Evolutionary conservation across 2,113 vertebrate species (phyloP).

Genomic region (Tretioscincus oriximinensis): DNA sequence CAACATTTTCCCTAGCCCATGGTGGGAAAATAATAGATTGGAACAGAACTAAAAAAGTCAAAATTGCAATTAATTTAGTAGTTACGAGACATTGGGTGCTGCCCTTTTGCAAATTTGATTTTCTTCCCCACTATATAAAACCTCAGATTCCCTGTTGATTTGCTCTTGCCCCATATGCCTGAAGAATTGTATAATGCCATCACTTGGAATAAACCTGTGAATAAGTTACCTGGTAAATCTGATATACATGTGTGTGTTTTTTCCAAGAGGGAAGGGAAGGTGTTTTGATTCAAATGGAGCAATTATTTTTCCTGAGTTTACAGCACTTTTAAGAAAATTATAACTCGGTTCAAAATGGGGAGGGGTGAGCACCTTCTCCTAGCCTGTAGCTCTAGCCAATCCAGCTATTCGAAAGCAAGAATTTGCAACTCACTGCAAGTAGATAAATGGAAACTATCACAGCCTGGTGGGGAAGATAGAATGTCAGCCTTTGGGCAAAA

Average conservation of each 20-base stretch:
- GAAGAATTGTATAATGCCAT: slow-evolving; percentile 25
- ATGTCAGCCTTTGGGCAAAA: too few relatives aligned
- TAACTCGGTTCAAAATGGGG: background rate
- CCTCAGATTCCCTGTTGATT: background rate
- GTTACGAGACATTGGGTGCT: background rate
- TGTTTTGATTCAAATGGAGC: background rate
- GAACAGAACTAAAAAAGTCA: background rate
- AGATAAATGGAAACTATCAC: too few relatives aligned
- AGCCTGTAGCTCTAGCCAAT: too few relatives aligned
- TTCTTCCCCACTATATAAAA: background rate
- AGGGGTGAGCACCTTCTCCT: too few relatives aligned
- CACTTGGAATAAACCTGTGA: slow-evolving; percentile 41
- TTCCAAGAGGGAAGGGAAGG: background rate
- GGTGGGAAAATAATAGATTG: background rate
- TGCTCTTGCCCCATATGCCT: slow-evolving; percentile 6
- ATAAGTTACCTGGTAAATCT: slow-evolving; percentile 20
- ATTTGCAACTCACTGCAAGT: too few relatives aligned
- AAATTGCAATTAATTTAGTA: background rate
- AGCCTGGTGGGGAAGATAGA: too few relatives aligned
- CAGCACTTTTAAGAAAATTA: background rate
- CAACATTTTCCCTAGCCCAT: background rate
- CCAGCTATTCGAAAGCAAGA: too few relatives aligned
- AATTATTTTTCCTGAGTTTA: background rate
- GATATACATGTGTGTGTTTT: background rate
- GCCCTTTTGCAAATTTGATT: background rate